Percentiles rank a stretch among this genome's conserved stretches.
These are phyloP conservation scores for Zenarchopterus dispar DNA, from an alignment of 2,797 vertebrate species.

Conservation along the genomic window DNA sequence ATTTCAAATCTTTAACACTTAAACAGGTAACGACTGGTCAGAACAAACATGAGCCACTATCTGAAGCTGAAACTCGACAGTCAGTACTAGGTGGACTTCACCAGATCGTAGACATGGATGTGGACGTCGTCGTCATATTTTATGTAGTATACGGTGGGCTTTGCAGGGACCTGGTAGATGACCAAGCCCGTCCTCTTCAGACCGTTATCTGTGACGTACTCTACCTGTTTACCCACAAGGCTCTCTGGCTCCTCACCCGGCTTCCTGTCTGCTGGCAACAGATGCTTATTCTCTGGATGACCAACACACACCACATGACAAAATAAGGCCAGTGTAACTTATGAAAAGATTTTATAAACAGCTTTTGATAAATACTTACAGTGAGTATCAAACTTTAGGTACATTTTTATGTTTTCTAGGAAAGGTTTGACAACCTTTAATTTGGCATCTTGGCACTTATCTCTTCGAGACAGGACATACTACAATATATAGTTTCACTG, in stretches of 20 bases:
- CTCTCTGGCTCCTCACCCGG: constrained; percentile 88
- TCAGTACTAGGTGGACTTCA: constrained; percentile 86
- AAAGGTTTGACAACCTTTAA: too few species aligned
- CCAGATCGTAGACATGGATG: constrained; percentile 87
- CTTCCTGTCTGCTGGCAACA: constrained; percentile 86
- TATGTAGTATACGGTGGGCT: constrained; percentile 88
- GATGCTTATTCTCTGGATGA: constrained; percentile 84
- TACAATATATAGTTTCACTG: too few species aligned
- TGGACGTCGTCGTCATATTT: constrained; percentile 88
- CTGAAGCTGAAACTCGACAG: constrained; percentile 42
- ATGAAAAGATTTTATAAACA: not conserved
- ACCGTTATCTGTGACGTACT: constrained; percentile 87
- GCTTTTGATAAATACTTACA: not conserved
- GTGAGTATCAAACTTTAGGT: too few species aligned
- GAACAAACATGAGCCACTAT: constrained; percentile 43
- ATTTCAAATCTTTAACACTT: constrained; percentile 67
- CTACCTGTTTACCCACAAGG: constrained; percentile 88
- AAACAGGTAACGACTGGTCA: constrained; percentile 58
- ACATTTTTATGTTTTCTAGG: too few species aligned
- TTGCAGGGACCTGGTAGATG: constrained; percentile 88
- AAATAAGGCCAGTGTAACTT: not conserved
- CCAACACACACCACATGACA: not conserved
- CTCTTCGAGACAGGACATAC: too few species aligned
- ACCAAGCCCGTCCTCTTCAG: constrained; percentile 87
- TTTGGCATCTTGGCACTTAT: too few species aligned